phyloP scores from a whole-genome alignment of 2,888 invertebrate genomes.

The Stenodema calcarata region DNA sequence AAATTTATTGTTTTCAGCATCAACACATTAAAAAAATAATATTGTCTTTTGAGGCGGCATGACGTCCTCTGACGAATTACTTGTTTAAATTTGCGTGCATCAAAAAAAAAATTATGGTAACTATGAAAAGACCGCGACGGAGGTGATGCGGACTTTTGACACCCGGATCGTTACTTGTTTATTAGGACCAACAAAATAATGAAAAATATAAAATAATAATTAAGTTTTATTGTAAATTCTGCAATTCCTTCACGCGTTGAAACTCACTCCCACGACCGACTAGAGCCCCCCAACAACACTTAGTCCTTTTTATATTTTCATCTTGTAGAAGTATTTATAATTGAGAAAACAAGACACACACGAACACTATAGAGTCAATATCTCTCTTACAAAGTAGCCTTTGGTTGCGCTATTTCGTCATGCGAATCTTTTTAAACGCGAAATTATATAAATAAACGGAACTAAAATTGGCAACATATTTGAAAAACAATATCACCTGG shows the following conservation, averaged over 20 bases:
- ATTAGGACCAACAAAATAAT: not conserved
- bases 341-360: constrained; percentile 38
- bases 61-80: not conserved
- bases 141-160: not conserved
- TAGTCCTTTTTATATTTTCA: constrained; percentile 1
- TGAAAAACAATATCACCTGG: not conserved
- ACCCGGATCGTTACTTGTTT: not conserved
- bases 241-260: constrained; percentile 28
- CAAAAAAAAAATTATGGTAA: constrained; percentile 8
- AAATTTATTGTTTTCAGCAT: not conserved
- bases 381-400: constrained; percentile 33
- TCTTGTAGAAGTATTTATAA: not conserved
- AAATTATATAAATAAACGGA: not conserved
- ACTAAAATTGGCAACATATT: constrained; percentile 18
- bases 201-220: not conserved
- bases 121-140: constrained; percentile 8
- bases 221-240: not conserved
- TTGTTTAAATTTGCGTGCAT: not conserved
- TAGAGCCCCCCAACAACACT: constrained; percentile 44
- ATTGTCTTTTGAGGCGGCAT: constrained; percentile 37
- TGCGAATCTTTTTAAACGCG: not conserved
- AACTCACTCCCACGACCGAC: constrained; percentile 40
- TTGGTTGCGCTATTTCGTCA: constrained; percentile 47
- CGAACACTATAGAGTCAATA: constrained; percentile 40
- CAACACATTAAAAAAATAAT: not conserved